Conservation (phyloP, 2,797 vertebrate species). For the Melanotaenia nigrans region DNA sequence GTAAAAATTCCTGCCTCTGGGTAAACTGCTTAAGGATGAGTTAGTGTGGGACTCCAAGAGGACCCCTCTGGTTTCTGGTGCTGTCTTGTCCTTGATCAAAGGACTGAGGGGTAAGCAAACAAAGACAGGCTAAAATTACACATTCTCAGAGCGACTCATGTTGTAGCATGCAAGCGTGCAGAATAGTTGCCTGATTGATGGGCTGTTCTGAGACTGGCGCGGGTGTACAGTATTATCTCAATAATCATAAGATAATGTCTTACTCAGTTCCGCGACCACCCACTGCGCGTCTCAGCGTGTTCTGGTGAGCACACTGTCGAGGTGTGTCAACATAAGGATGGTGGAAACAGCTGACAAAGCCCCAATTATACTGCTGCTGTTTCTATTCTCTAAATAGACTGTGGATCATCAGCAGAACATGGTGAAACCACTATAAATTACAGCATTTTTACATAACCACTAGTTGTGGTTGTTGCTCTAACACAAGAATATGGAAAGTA, state of each 20-base stretch:
- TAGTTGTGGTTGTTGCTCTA: conserved; percentile 72
- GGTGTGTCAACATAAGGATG: conserved; percentile 77
- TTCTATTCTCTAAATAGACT: conserved; percentile 82
- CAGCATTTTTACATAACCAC: conserved; percentile 80
- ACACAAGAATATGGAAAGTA: conserved; percentile 80
- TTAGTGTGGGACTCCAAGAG: conserved; percentile 61
- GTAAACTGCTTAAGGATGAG: conserved; percentile 54
- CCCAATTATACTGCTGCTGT: conserved; percentile 78
- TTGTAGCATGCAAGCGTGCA: conserved; percentile 72
- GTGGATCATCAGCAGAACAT: conserved; percentile 79
- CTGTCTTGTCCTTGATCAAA: conserved; percentile 80
- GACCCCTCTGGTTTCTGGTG: conserved; percentile 66
- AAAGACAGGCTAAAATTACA: conserved; percentile 80
- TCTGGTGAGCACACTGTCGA: conserved; percentile 67
- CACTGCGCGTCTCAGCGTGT: conserved; percentile 65
- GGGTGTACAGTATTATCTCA: conserved; percentile 80
- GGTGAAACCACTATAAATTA: conserved; percentile 77
- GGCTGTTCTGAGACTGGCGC: conserved; percentile 75
- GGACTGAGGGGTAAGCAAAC: conserved; percentile 74
- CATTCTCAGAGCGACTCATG: conserved; percentile 72
- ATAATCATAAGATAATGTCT: conserved; percentile 84
- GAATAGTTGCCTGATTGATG: conserved; percentile 81
- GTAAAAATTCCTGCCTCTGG: conserved; percentile 45
- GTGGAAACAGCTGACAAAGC: conserved; percentile 82
- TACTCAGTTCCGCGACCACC: conserved; percentile 79